Conservation (phyloP, 2,113 vertebrate species). For the Amphiprion percula region DNA sequence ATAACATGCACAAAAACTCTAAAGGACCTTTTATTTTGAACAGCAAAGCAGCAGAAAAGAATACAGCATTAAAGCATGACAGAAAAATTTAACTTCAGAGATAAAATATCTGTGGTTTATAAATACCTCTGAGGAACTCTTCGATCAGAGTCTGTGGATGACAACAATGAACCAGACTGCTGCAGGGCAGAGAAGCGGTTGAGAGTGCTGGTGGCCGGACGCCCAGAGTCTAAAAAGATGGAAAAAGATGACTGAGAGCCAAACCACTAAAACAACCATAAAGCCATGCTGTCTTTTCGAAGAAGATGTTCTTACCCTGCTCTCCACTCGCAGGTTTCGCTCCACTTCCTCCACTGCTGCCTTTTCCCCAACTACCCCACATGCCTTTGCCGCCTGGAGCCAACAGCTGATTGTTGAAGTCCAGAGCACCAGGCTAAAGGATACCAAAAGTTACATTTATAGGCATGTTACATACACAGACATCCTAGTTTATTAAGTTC, state of each 20-base stretch:
- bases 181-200: constrained; percentile 97
- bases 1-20: not conserved
- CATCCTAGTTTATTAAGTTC: no score
- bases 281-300: not conserved
- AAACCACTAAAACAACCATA: not conserved
- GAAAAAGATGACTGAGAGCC: not conserved
- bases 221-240: constrained; percentile 85
- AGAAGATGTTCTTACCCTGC: constrained; percentile 80
- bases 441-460: not conserved
- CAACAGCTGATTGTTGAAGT: constrained; percentile 94
- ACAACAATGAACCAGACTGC: constrained; percentile 82
- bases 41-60: not conserved
- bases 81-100: not conserved
- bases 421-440: constrained; percentile 89
- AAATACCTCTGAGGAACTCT: constrained; percentile 91
- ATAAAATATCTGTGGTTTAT: not conserved
- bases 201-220: constrained; percentile 92
- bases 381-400: constrained; percentile 91
- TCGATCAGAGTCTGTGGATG: constrained; percentile 87
- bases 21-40: no score
- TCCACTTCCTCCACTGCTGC: constrained; percentile 95
- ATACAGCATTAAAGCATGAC: not conserved
- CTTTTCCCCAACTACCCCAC: constrained; percentile 96
- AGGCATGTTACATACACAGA: not conserved
- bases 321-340: constrained; percentile 87